Evolutionary conservation across 1,140 invertebrate genomes (phyloP), one percentile per base, ranked within the genome.

Genomic region (Potamilus streckersoni): DNA sequence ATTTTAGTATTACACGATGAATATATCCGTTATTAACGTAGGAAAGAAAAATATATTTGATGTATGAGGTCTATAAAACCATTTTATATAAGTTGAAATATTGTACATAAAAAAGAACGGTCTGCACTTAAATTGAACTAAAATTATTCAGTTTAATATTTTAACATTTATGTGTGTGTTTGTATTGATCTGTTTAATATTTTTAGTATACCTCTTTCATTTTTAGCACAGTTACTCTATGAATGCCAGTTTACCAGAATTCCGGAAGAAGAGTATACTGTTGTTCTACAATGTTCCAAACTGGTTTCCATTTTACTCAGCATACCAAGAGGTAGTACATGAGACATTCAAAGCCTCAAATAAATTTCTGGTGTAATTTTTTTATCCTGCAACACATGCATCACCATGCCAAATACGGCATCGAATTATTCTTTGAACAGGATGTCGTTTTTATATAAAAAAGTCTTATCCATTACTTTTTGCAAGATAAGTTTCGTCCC

Each of bases 251-350:
- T 59, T 89, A 31, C 87, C 88, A 2, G 79, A 84, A 23, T 89
- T 88, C 71, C 70, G 87, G 70, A 73, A 76, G 19, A 79, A 83
- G 63, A 73, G 74, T 8, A 79, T 88, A 57, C 82, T 83, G 55
- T 80, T 81, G 27, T 86, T 84, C 59, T 83, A 80, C 38, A 81
- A 85, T 55, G 80, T 82, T 23, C 90, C 91, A 16, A 85, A 89
- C 63, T 83, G 87, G 72, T 90, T 90, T 73, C 89, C 90, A 14
- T 85, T 87, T 49, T 85, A 90, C 74, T 88, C 89, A 4, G 87
- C 88, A 12, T 90, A 89, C 69, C 70, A 77, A 13, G 91, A 91
- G 82, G 88, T 89, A 80, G 80, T 19, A 27, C 31, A 12, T 20
- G 1, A 12, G 58, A 20, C 38, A 23, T 23, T 23, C 23, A 23